phyloP scores from a whole-genome alignment of 2,113 vertebrate species.

The Anoplopoma fimbria region DNA sequence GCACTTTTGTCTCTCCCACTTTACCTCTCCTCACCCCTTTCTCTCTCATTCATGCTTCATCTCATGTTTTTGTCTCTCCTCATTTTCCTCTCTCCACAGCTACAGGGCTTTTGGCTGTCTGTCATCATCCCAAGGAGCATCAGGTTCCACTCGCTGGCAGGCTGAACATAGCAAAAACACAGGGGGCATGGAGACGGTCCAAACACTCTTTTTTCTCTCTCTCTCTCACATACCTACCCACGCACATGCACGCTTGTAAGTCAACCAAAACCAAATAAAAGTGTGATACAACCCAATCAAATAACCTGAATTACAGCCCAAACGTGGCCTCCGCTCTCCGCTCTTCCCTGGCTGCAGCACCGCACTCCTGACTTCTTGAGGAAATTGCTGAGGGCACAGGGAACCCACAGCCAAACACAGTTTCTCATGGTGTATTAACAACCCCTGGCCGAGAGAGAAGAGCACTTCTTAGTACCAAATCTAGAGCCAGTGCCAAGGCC shows the following conservation, averaged over 20 bases:
- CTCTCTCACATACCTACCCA: conserved; percentile 18
- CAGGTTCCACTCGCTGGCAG: conserved; percentile 76
- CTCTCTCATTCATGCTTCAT: conserved; percentile 44
- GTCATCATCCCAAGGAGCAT: conserved; percentile 67
- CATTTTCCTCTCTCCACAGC: conserved; percentile 50
- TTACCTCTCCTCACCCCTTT: conserved; percentile 13
- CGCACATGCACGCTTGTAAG: background rate
- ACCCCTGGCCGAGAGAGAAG: conserved; percentile 63
- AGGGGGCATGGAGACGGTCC: conserved; percentile 58
- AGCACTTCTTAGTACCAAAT: conserved; percentile 51
- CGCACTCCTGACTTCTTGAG: conserved; percentile 57
- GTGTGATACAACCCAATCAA: conserved; percentile 28
- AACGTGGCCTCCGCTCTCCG: conserved; percentile 19
- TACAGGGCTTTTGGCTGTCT: conserved; percentile 72
- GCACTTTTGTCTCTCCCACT: conserved; percentile 20
- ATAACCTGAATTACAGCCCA: conserved; percentile 66
- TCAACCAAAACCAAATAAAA: background rate
- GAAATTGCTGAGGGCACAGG: conserved; percentile 76
- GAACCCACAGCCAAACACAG: conserved; percentile 72
- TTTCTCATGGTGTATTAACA: conserved; percentile 74
- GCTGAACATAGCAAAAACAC: conserved; percentile 72
- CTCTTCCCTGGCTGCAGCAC: conserved; percentile 42
- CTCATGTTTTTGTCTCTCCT: conserved; percentile 1
- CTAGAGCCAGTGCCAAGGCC: conserved; percentile 33
- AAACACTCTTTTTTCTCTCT: conserved; percentile 28